Base-by-base conservation (phyloP, 2,113 vertebrate genomes). In the Chaetops frenatus region DNA sequence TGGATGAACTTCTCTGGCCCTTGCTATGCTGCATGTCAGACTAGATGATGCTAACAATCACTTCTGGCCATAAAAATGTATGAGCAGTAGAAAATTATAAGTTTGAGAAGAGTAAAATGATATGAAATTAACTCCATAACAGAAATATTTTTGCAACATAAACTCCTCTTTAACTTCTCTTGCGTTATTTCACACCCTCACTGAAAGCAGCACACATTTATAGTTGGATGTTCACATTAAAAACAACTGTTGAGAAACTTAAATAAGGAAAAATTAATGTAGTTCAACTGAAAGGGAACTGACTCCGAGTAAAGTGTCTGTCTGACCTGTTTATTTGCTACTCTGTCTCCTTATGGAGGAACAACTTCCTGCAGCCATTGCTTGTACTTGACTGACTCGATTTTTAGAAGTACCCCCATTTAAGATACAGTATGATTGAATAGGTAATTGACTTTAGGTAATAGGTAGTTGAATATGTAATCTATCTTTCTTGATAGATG, bases 1-100 rank as follows among this genome's bases (percentile, higher is more conserved):
- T 91, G 73, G 73, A 72, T 97, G 95, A 97, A 97, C 94, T 95
- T 95, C 83, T 92, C 80, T 95, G 91, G 95, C 94, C 96, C 88
- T 95, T 97, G 89, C 83, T 95, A 96, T 89, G 65, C 89, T 94
- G 73, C 57, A 33, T 94, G 95, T 96, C 95, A 95, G 86, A 76
- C 77, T 92, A 92, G 81, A 95, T 95, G 93, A 95, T 89, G 91
- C 86, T 95, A 96, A 95, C 93, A 94, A 91, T 96, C 93, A 92
- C 77, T 96, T 96, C 66, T 94, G 86, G 91, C 65, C 73, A 91
- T 95, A 95, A 96, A 96, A 95, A 95, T 95, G 92, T 89, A 92
- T 76, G 65, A 95, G 91, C 44, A 71, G 61, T 81, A 72, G 92
- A 95, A 95, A 97, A 97, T 97, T 95, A 93, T 86, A 95, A 96